phyloP scores from a whole-genome alignment of 2,113 vertebrate genomes.

The Saccopteryx leptura region DNA sequence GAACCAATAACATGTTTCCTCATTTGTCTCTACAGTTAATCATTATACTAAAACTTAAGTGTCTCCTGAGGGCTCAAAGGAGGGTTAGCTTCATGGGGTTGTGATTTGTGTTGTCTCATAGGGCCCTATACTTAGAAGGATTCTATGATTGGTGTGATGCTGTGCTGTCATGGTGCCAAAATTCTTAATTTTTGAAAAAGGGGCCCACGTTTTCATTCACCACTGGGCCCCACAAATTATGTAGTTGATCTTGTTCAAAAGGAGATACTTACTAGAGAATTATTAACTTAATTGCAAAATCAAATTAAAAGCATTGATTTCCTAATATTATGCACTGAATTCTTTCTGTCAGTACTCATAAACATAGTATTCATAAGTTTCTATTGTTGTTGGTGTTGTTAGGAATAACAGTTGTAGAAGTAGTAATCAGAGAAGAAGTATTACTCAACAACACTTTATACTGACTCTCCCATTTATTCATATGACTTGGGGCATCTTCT shows the following conservation, averaged over 20 bases:
- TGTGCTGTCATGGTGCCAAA: neutral
- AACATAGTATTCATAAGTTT: neutral
- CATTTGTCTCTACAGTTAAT: neutral
- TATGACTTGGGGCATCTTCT: neutral
- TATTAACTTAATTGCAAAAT: constrained; percentile 1
- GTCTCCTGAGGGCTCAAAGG: neutral
- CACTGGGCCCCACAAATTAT: neutral
- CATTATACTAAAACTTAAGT: neutral
- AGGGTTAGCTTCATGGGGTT: neutral
- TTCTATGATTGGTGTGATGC: neutral
- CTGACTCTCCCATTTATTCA: neutral
- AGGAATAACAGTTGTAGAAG: neutral
- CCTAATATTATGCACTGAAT: neutral
- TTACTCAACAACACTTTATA: neutral
- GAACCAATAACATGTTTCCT: neutral
- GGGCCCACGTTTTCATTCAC: neutral
- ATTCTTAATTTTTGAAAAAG: neutral
- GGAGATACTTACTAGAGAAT: neutral
- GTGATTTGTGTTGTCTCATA: neutral
- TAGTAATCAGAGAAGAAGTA: neutral
- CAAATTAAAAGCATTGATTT: constrained; percentile 15
- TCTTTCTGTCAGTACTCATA: neutral
- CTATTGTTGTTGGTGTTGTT: neutral
- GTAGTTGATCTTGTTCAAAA: neutral
- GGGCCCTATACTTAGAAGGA: neutral